phyloP scores from a whole-genome alignment of 2,888 invertebrate genomes.

The Apamea epomidion region DNA sequence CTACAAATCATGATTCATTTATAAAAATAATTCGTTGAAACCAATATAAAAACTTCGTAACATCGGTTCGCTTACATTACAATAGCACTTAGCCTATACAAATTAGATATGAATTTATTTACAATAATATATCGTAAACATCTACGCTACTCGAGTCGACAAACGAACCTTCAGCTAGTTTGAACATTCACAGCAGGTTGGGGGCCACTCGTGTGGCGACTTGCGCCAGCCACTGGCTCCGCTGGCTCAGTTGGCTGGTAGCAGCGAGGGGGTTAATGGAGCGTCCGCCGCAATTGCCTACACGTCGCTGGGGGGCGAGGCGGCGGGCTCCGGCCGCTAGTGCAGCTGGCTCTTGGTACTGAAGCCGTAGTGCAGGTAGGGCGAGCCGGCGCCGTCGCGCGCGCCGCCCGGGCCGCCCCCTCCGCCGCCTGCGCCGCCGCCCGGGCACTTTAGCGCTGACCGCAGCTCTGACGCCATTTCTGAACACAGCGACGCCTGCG shows the following conservation, averaged over 20 bases:
- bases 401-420: constrained; percentile 80
- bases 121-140: constrained; percentile 67
- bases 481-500: constrained; percentile 93
- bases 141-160: constrained; percentile 63
- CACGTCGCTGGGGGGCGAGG: constrained; percentile 87
- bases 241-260: constrained; percentile 4
- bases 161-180: constrained; percentile 61
- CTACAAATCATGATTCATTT: constrained; percentile 53
- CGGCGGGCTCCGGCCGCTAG: constrained; percentile 86
- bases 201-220: constrained; percentile 29
- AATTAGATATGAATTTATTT: constrained; percentile 73
- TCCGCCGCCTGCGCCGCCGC: constrained; percentile 83
- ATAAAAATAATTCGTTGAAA: constrained; percentile 51
- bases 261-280: constrained; percentile 47
- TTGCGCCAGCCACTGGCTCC: constrained; percentile 27
- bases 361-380: constrained; percentile 92
- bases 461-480: constrained; percentile 94
- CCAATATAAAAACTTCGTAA: constrained; percentile 44
- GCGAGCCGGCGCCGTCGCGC: constrained; percentile 90
- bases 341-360: constrained; percentile 89
- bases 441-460: constrained; percentile 92
- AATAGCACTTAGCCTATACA: constrained; percentile 63
- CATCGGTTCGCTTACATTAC: constrained; percentile 55
- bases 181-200: constrained; percentile 61
- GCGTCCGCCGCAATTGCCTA: constrained; percentile 73